These are phyloP conservation scores for Uropetala carovei DNA, from an alignment of 2,888 invertebrate genomes.

Conservation along the genomic window DNA sequence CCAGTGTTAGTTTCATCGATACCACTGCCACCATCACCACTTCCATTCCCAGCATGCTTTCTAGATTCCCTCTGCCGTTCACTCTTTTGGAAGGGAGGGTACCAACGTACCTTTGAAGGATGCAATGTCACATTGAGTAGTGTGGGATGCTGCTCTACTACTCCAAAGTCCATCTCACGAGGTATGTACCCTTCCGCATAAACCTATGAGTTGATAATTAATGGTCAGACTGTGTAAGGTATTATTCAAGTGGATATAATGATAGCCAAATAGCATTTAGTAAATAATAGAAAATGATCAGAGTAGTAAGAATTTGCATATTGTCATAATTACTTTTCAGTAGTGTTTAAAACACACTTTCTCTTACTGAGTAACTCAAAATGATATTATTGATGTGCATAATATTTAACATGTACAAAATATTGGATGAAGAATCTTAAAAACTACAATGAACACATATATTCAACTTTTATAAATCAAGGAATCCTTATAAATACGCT, in stretches of 20 bases:
- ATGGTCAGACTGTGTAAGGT: background rate
- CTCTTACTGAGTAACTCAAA: no score
- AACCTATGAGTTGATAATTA: constrained; percentile 77
- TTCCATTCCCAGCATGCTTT: constrained; percentile 66
- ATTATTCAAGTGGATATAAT: background rate
- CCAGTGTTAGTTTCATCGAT: background rate
- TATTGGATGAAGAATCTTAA: no score
- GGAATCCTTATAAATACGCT: no score
- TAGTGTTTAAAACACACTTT: no score
- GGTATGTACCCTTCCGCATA: constrained; percentile 91
- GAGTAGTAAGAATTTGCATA: no score
- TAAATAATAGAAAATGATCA: no score
- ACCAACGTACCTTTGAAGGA: constrained; percentile 83
- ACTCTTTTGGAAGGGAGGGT: background rate
- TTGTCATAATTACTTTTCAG: no score
- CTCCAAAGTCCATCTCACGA: constrained; percentile 90
- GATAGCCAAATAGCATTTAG: background rate
- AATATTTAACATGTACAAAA: no score
- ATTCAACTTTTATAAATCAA: no score
- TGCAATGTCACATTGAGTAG: constrained; percentile 89
- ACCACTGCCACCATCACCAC: constrained; percentile 62
- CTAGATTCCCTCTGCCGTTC: constrained; percentile 58
- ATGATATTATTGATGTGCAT: no score
- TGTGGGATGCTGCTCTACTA: constrained; percentile 91
- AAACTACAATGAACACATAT: no score